Evolutionary conservation across 2,888 invertebrate species (phyloP), one percentile per base, ranked within the genome.

Genomic region (Heliconius erato): DNA sequence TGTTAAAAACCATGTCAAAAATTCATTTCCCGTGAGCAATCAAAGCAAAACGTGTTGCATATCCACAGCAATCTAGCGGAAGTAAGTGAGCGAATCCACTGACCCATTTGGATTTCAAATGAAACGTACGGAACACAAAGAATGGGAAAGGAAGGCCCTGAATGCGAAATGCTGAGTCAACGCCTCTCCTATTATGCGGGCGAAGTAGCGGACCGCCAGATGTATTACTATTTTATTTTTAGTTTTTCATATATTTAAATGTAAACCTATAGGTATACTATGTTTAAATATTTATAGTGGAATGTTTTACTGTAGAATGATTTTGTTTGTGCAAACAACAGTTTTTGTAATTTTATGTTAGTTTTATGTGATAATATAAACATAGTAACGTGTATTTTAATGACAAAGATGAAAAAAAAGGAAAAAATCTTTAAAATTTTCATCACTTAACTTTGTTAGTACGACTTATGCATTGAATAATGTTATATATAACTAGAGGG

Each of bases 101-200:
- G 94, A 94, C 94, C 94, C 89, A 94, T 92, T 94, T 94, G 91
- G 92, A 92, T 93, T 93, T 91, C 90, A 93, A 93, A 93, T 91
- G 93, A 92, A 93, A 91, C 91, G 91, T 91, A 92, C 89, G 89
- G 85, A 87, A 89, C 91, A 92, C 91, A 92, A 93, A 93, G 93
- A 92, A 90, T 90, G 88, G 89, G 86, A 91, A 89, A 89, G 88
- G 90, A 90, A 90, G 89, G 89, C 88, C 87, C 90, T 91, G 93
- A 94, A 94, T 92, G 90, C 89, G 88, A 90, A 92, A 91, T 90
- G 91, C 92, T 89, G 91, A 92, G 90, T 94, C 93, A 91, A 90
- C 91, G 88, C 88, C 90, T 90, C 88, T 87, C 89, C 89, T 89
- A 89, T 90, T 90, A 90, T 86, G 83, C 84, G 85, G 76, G 82